Evolutionary conservation across 2,113 vertebrate genomes (phyloP), one percentile per base, ranked within the genome.

Genomic region (Anhinga rufa): DNA sequence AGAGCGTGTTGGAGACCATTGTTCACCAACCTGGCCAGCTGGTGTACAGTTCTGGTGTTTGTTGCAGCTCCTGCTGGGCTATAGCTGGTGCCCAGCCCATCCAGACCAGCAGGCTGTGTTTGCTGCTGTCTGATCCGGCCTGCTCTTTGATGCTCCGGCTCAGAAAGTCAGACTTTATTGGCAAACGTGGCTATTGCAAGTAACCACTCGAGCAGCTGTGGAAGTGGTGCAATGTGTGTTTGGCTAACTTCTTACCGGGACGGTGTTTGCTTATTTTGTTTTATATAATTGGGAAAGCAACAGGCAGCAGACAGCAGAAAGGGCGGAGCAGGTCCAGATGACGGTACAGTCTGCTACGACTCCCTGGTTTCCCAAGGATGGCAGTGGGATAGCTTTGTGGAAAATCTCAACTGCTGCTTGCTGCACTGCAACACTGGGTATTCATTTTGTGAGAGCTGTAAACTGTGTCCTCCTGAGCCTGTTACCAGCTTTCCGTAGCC

Each of bases 171-270:
- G 84, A 68, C 36, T 49, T 93, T 22, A 72, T 10, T 82, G 78
- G 75, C 49, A 96, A 94, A 87, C 36, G 10, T 0, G 24, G 38
- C 38, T 48, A 42, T 57, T 82, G 51, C 78, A 94, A 91, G 69
- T 44, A 89, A 95, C 40, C 20, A 16, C 78, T 40, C 65, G 40
- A 94, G 92, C 90, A 92, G 62, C 70, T 94, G 75, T 72, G 66
- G 54, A 80, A 94, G 78, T 61, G 84, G 24, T 77, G 74, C 86
- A 86, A 84, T 4, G 13, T 28, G 31, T 44, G 57, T 40, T 95
- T 65, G 84, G 74, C 49, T 84, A 79, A 13, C 36, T 87, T 72
- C 70, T 92, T 49, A 72, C 34, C 0, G 0, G 74, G 70, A 76
- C 14, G 57, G 57, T 1, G 20, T 40, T 69, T 71, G 57, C 52